Conservation (phyloP, 2,113 vertebrate species). For the Athene noctua region DNA sequence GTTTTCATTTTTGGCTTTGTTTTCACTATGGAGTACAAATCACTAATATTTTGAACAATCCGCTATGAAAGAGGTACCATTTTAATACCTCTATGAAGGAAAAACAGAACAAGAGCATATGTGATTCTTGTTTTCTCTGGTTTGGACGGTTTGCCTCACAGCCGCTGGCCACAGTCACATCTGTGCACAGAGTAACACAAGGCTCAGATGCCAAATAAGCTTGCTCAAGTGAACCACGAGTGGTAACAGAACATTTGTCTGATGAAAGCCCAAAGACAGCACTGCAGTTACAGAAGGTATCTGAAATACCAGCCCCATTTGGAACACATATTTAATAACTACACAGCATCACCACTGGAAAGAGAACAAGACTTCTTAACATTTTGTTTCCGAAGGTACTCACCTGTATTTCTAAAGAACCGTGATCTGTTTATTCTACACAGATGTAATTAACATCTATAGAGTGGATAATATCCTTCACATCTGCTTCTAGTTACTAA, state of each 20-base stretch:
- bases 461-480: neutral
- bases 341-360: neutral
- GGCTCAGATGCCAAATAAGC: neutral
- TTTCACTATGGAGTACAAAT: neutral
- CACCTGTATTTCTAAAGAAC: neutral
- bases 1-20: neutral
- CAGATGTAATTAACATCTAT: neutral
- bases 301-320: neutral
- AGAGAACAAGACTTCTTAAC: neutral
- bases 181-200: neutral
- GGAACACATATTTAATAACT: rapidly evolving
- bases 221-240: neutral
- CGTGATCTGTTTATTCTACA: neutral
- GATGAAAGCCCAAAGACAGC: neutral
- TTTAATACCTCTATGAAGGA: neutral
- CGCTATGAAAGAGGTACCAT: neutral
- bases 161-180: neutral
- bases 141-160: neutral
- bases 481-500: conserved; percentile 10
- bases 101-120: neutral
- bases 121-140: too few species aligned
- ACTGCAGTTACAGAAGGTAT: neutral
- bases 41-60: neutral
- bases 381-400: neutral
- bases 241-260: neutral